phyloP scores from a whole-genome alignment of 2,888 invertebrate species.

The Drosophila lutescens region DNA sequence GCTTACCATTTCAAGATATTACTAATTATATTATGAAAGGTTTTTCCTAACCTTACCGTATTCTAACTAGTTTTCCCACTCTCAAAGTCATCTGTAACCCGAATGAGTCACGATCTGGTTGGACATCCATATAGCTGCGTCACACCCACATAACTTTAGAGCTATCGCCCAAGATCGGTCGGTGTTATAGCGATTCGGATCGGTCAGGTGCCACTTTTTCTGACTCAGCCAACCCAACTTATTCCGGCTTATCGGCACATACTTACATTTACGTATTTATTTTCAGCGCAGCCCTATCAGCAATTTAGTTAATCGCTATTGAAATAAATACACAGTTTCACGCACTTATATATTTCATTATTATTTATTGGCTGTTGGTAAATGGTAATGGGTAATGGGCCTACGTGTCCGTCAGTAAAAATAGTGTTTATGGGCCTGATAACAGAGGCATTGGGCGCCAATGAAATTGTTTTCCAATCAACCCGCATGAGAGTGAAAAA shows the following conservation, averaged over 20 bases:
- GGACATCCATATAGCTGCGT: conserved; percentile 4
- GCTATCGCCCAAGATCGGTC: conserved; percentile 8
- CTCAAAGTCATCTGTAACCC: conserved; percentile 1
- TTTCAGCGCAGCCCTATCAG: conserved; percentile 42
- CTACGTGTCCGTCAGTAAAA: conserved; percentile 36
- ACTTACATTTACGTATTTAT: neutral
- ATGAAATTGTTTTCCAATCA: conserved; percentile 23
- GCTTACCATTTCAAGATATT: too few relatives aligned
- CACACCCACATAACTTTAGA: neutral
- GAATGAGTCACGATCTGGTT: conserved; percentile 6
- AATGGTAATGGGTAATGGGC: conserved; percentile 48
- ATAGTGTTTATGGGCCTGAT: conserved; percentile 65
- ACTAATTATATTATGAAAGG: too few relatives aligned
- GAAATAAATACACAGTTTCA: conserved; percentile 14
- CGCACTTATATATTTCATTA: conserved; percentile 28
- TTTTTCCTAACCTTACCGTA: neutral
- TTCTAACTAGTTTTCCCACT: neutral
- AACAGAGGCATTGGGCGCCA: conserved; percentile 36
- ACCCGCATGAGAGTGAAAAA: neutral
- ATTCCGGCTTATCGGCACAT: neutral
- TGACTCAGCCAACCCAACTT: conserved; percentile 14
- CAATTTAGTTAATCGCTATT: conserved; percentile 37
- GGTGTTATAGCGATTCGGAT: conserved; percentile 16
- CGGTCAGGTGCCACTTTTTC: conserved; percentile 8
- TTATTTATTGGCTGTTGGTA: conserved; percentile 54